phyloP scores from a whole-genome alignment of 2,797 vertebrate species.

The Parotocinclus haroldoi region DNA sequence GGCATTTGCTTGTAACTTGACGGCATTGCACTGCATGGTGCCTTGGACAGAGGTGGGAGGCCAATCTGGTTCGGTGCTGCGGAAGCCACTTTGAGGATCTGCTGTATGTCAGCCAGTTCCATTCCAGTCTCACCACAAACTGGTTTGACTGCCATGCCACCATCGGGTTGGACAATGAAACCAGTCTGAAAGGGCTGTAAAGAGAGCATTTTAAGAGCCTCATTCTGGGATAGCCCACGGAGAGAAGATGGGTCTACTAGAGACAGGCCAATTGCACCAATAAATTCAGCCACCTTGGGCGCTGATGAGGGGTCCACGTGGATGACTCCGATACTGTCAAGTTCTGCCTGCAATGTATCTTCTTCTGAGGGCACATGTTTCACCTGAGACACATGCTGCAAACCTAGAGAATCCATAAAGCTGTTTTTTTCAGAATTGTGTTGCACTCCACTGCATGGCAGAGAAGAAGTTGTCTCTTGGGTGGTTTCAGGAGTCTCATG shows the following conservation, averaged over 20 bases:
- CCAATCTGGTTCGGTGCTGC: constrained; percentile 75
- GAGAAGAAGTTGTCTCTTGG: constrained; percentile 13
- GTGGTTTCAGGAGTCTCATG: constrained; percentile 40
- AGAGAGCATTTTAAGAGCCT: constrained; percentile 81
- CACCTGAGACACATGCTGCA: constrained; percentile 82
- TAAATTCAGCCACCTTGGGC: constrained; percentile 54
- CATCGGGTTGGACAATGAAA: constrained; percentile 78
- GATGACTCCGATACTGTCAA: constrained; percentile 85
- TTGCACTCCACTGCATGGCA: constrained; percentile 7
- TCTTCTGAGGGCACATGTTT: constrained; percentile 73
- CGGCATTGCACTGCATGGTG: constrained; percentile 61
- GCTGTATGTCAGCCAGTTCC: constrained; percentile 86
- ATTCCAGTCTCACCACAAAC: constrained; percentile 72
- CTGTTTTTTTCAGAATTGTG: constrained; percentile 31
- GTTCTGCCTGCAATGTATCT: constrained; percentile 70
- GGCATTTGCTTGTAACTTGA: constrained; percentile 88
- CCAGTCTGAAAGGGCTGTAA: constrained; percentile 90
- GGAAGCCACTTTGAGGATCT: constrained; percentile 92
- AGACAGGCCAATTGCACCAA: constrained; percentile 66
- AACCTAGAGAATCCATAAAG: constrained; percentile 84
- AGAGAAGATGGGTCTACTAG: constrained; percentile 77
- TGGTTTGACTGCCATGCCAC: constrained; percentile 83
- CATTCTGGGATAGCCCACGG: constrained; percentile 73
- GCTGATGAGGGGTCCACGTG: constrained; percentile 83
- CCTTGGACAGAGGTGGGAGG: constrained; percentile 70